phyloP scores from a whole-genome alignment of 2,797 vertebrate genomes.

The Micrastur ruficollis region DNA sequence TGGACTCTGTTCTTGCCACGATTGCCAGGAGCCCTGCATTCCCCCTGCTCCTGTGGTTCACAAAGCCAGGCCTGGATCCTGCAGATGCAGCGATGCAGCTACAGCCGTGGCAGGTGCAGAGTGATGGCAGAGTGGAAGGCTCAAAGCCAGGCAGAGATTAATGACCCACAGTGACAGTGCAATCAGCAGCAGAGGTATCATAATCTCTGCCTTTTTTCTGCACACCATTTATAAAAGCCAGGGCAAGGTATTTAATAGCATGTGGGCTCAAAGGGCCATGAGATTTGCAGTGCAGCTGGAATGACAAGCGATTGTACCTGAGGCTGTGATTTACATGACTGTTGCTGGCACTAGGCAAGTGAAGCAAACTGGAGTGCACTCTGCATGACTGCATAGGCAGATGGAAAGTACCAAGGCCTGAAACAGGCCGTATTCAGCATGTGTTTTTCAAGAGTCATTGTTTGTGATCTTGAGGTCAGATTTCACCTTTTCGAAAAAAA shows the following conservation, averaged over 20 bases:
- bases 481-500: neutral
- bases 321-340: neutral
- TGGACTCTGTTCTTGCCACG: fast-evolving
- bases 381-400: neutral
- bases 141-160: neutral
- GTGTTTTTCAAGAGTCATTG: neutral
- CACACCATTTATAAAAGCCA: neutral
- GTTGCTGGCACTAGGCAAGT: neutral
- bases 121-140: neutral
- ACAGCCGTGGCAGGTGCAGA: neutral
- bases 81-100: neutral
- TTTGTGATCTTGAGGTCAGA: neutral
- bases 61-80: neutral
- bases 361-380: neutral
- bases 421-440: neutral
- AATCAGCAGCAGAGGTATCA: neutral
- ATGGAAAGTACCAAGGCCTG: neutral
- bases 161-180: neutral
- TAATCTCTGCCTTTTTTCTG: neutral
- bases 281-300: neutral
- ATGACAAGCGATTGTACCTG: neutral
- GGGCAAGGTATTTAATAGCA: neutral
- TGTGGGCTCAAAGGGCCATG: neutral
- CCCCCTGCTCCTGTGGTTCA: fast-evolving
- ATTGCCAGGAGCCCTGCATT: neutral